These are phyloP conservation scores for Diogma glabrata DNA, from an alignment of 2,888 invertebrate genomes.

Conservation along the genomic window DNA sequence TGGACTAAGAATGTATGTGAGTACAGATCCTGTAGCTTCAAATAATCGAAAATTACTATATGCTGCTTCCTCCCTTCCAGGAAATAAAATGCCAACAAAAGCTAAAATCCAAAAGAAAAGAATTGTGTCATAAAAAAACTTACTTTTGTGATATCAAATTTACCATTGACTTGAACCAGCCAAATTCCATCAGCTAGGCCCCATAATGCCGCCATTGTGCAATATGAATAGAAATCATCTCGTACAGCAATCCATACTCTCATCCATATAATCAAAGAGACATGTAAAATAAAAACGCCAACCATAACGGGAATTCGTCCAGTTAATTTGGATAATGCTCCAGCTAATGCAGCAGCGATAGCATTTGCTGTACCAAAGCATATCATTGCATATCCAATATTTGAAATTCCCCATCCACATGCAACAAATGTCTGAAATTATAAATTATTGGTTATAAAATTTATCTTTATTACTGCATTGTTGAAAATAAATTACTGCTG, in stretches of 20 bases:
- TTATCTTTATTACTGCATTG: not conserved
- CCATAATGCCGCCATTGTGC: slow-evolving; percentile 71
- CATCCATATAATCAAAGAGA: slow-evolving; percentile 54
- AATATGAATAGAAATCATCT: slow-evolving; percentile 57
- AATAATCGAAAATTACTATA: slow-evolving; percentile 88
- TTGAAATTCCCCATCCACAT: slow-evolving; percentile 77
- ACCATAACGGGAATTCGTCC: slow-evolving; percentile 71
- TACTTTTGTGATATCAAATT: too few species aligned
- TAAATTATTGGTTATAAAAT: too few species aligned
- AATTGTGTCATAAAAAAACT: slow-evolving; percentile 2
- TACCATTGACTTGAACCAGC: slow-evolving; percentile 87
- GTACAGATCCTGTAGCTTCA: slow-evolving; percentile 83
- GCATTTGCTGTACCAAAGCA: slow-evolving; percentile 85
- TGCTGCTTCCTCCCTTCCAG: slow-evolving; percentile 74
- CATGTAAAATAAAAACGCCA: slow-evolving; percentile 58
- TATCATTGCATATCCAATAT: slow-evolving; percentile 90
- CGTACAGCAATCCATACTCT: slow-evolving; percentile 61
- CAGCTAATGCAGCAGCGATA: slow-evolving; percentile 70
- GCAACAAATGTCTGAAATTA: slow-evolving; percentile 75
- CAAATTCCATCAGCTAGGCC: slow-evolving; percentile 82
- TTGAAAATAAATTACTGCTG: slow-evolving; percentile 45
- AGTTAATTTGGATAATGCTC: slow-evolving; percentile 63
- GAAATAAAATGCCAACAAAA: slow-evolving; percentile 75
- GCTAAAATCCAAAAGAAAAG: slow-evolving; percentile 39
- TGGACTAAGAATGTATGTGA: slow-evolving; percentile 70